These are phyloP conservation scores for Anodontia alba DNA, from an alignment of 2,888 invertebrate species.

Conservation along the genomic window DNA sequence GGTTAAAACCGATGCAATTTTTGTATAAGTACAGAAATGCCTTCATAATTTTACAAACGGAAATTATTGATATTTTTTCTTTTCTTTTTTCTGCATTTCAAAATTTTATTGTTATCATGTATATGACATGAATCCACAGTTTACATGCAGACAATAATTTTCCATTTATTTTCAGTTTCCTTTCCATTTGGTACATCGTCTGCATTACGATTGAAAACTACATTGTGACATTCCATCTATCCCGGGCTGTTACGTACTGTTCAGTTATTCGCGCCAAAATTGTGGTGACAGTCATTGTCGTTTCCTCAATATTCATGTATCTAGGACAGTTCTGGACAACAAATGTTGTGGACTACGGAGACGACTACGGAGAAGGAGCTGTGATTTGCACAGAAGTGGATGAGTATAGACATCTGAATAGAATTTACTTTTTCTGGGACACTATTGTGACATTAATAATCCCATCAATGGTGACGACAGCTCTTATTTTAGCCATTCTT, in stretches of 20 bases:
- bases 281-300: constrained; percentile 59
- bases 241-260: constrained; percentile 64
- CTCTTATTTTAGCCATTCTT: constrained; percentile 70
- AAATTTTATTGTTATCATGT: too few relatives aligned
- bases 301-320: constrained; percentile 59
- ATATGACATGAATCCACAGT: too few relatives aligned
- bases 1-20: too few relatives aligned
- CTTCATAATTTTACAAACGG: too few relatives aligned
- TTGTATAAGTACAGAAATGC: too few relatives aligned
- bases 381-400: constrained; percentile 61
- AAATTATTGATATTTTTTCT: too few relatives aligned
- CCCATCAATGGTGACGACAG: constrained; percentile 66
- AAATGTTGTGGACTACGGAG: constrained; percentile 35
- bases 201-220: constrained; percentile 94
- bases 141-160: too few relatives aligned
- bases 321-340: constrained; percentile 66
- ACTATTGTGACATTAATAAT: constrained; percentile 66
- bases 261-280: too few relatives aligned
- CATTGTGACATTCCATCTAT: constrained; percentile 85
- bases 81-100: too few relatives aligned
- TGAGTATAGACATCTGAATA: constrained; percentile 58
- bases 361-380: constrained; percentile 32
- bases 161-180: constrained; percentile 68
- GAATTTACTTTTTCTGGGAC: too few relatives aligned
- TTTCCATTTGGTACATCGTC: constrained; percentile 91